Evolutionary conservation across 2,888 invertebrate genomes (phyloP), one percentile per base, ranked within the genome.

Genomic region (Agrotis exclamationis): DNA sequence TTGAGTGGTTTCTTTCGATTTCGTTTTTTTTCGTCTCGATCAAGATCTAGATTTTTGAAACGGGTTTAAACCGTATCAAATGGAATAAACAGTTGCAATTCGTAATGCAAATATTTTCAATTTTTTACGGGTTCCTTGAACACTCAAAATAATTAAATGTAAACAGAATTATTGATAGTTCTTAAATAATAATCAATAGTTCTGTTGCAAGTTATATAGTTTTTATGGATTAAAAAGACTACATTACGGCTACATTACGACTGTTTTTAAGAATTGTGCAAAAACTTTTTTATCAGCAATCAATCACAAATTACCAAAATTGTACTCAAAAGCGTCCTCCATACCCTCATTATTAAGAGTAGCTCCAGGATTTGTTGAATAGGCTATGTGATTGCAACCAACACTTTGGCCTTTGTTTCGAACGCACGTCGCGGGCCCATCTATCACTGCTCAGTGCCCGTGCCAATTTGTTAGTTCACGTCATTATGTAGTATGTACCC

Each of bases 351-450:
- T 85, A 82, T 63, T 89, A 39, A 9, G 39, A 39, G 39, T 39
- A 87, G 82, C 86, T 93, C 86, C 80, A 79, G 82, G 89, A 88
- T 88, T 87, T 90, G 89, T 88, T 92, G 93, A 94, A 94, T 94
- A 94, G 93, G 88, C 91, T 88, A 86, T 92, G 90, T 93, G 93
- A 94, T 95, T 95, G 93, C 93, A 91, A 90, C 91, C 91, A 93
- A 92, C 94, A 93, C 93, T 94, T 91, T 91, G 90, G 89, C 90
- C 93, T 94, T 95, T 95, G 95, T 95, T 95, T 93, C 88, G 89
- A 89, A 86, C 89, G 88, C 92, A 92, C 92, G 91, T 92, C 91
- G 89, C 86, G 82, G 78, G 81, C 85, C 88, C 93, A 95, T 95
- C 94, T 91, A 95, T 95, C 94, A 95, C 91, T 88, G 92, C 89